A percentile compares a stretch with the other conserved stretches of the same genome.
Evolutionary conservation across 2,797 vertebrate species (phyloP).

Genomic region (Margarornis squamiger): DNA sequence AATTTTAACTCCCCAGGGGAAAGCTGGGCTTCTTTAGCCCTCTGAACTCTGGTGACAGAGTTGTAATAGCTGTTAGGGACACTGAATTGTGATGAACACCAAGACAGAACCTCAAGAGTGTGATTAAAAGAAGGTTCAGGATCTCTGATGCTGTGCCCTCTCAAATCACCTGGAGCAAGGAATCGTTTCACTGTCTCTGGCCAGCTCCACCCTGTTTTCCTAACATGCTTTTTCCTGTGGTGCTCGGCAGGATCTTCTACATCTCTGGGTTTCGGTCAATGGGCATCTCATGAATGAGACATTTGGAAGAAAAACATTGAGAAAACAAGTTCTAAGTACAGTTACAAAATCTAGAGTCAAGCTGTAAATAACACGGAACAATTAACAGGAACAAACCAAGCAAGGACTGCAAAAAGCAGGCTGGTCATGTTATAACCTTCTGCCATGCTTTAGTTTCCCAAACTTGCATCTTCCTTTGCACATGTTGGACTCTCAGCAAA

Average conservation of each 20-base stretch:
- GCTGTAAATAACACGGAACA: neutral
- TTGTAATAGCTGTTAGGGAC: neutral
- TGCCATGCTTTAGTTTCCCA: neutral
- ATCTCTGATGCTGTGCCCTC: neutral
- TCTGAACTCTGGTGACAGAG: neutral
- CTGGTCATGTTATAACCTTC: neutral
- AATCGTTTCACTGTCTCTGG: neutral
- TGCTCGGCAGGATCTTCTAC: neutral
- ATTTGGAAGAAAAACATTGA: neutral
- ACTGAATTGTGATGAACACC: neutral
- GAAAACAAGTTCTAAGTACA: neutral
- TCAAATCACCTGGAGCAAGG: neutral
- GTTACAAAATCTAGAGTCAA: neutral
- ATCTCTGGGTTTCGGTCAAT: neutral
- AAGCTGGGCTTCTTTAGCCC: neutral
- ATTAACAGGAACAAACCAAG: neutral
- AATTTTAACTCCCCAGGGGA: neutral
- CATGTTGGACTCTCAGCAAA: fast-evolving
- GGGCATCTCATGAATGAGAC: neutral
- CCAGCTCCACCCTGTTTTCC: neutral
- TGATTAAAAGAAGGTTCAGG: neutral
- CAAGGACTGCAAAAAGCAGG: neutral
- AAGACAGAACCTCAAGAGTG: neutral
- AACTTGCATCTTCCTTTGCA: neutral
- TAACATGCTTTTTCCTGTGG: neutral